phyloP scores from a whole-genome alignment of 2,113 vertebrate genomes.

The Heterocephalus glaber region DNA sequence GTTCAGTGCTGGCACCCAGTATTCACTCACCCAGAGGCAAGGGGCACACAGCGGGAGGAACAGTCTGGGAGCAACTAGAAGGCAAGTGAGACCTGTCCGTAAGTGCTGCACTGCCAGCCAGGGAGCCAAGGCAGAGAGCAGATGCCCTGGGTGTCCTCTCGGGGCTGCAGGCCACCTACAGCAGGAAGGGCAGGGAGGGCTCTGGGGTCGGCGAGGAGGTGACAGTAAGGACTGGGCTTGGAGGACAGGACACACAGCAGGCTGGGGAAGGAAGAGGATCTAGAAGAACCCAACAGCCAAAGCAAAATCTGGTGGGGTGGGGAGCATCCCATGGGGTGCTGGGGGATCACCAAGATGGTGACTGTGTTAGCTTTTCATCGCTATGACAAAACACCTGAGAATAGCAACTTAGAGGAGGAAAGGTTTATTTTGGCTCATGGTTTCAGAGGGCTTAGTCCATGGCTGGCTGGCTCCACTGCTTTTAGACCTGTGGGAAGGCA shows the following conservation, averaged over 20 bases:
- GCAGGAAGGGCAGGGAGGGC: no score
- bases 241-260: not conserved
- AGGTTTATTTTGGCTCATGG: not conserved
- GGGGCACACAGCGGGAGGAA: accelerated
- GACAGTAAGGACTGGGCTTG: not conserved
- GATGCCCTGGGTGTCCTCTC: not conserved
- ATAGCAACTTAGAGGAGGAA: not conserved
- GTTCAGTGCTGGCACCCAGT: not conserved
- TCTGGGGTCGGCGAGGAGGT: not conserved
- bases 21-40: no score
- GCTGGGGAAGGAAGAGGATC: not conserved
- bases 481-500: not conserved
- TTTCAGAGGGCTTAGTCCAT: not conserved
- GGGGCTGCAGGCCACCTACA: not conserved
- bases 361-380: not conserved
- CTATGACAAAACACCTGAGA: not conserved
- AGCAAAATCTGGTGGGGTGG: not conserved
- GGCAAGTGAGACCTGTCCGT: accelerated
- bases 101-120: accelerated
- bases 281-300: not conserved
- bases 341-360: accelerated
- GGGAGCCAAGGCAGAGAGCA: no score
- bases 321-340: accelerated
- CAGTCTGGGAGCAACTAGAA: not conserved
- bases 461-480: not conserved